A percentile compares a stretch with the other conserved stretches of the same genome.
phyloP scores from a whole-genome alignment of 2,888 invertebrate species.

The Peribatodes rhomboidaria region DNA sequence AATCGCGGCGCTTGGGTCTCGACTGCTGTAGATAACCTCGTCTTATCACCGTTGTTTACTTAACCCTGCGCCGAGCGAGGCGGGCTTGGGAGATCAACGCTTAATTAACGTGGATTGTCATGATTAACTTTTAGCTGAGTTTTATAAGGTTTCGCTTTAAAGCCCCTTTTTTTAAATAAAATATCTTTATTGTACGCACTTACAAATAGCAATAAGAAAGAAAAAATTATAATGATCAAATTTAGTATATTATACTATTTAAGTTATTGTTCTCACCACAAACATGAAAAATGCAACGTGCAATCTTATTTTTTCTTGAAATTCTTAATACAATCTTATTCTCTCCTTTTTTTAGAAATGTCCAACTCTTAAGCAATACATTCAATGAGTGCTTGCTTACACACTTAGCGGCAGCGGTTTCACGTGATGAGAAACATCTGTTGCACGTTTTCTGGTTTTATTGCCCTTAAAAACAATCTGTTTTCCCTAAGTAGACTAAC shows the following conservation, averaged over 20 bases:
- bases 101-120: background rate
- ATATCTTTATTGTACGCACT: no score
- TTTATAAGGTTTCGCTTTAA: no score
- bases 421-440: constrained; percentile 28
- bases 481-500: constrained; percentile 22
- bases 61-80: constrained; percentile 57
- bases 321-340: no score
- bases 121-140: no score
- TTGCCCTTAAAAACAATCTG: constrained; percentile 24
- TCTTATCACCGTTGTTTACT: constrained; percentile 77
- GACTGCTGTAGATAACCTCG: constrained; percentile 75
- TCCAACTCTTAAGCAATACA: background rate
- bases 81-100: constrained; percentile 43
- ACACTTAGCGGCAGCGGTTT: constrained; percentile 28
- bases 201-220: no score
- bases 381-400: constrained; percentile 19
- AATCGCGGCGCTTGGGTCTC: constrained; percentile 58
- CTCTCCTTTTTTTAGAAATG: no score
- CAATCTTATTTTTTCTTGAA: no score
- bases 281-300: no score
- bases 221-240: no score
- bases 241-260: no score
- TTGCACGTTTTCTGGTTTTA: constrained; percentile 28
- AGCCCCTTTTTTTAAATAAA: no score
- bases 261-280: no score